Base-by-base conservation (phyloP, 2,113 vertebrate genomes). In the Cephalopterus ornatus region DNA sequence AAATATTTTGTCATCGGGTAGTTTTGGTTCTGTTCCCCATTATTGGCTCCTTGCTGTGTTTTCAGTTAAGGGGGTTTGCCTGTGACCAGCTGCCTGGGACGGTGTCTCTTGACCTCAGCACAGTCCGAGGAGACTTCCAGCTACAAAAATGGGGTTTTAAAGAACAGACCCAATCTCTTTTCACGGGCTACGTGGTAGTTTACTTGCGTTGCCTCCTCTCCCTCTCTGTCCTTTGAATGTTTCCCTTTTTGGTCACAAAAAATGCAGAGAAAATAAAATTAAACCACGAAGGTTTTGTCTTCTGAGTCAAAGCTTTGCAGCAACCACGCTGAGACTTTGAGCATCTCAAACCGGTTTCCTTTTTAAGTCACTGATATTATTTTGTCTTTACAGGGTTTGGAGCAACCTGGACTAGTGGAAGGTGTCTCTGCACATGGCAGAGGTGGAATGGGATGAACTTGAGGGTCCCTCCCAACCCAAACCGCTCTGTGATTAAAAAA, bases 11-110 rank as follows among this genome's bases (percentile, higher is more conserved):
- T 85, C 85, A 70, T 61, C 88, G 90, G 85, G 46, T 53, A 89
- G 91, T 76, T 93, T 67, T 62, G 50, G 49, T 85, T 65, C 62
- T 97, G 95, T 92, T 98, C 92, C 75, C 56, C 92, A 97, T 97
- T 98, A 97, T 50, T 67, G 52, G 89, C 80, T 21, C 18, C 61
- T 14, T 5, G 13, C 20, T 42, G 62, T 65, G 30, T 65, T 65
- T 44, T 23, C 80, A 91, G 72, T 97, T 97, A 86, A 94, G 70
- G 87, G 85, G 59, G 82, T 81, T 93, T 41, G 67, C 93, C 86
- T 89, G 92, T 4, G 79, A 96, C 93, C 65, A 37, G 93, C 70
- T 28, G 1, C 62, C 67, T 44, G 30, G 5, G 14, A 72, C 2
- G 20, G 46, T 4, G 37, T 20, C 62, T 52, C 56, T 6, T 28